phyloP scores from a whole-genome alignment of 2,113 vertebrate genomes.

The Psittacula cyanocephala region DNA sequence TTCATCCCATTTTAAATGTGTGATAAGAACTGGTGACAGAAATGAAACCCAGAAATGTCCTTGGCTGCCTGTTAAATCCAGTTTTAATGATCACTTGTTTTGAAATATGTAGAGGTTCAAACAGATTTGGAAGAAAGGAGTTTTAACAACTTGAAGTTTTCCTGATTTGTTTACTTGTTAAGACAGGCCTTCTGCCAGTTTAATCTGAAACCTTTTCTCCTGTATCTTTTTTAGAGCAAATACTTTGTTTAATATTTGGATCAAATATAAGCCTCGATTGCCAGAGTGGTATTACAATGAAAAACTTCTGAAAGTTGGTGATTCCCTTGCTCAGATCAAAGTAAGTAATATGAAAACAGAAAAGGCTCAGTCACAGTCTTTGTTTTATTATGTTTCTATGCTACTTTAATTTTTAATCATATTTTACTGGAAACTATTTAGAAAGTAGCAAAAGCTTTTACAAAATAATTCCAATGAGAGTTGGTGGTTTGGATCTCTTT shows the following conservation, averaged over 20 bases:
- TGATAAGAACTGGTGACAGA: not conserved
- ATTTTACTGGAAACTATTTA: slow-evolving; percentile 2
- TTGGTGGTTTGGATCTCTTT: not conserved
- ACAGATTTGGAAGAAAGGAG: not conserved
- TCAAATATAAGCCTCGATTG: slow-evolving; percentile 84
- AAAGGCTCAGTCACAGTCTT: not conserved
- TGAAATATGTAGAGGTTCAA: slow-evolving; percentile 6
- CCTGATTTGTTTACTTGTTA: slow-evolving; percentile 28
- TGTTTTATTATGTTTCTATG: not conserved
- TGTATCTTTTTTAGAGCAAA: slow-evolving; percentile 77
- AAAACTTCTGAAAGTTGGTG: slow-evolving; percentile 85
- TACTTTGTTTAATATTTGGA: slow-evolving; percentile 86
- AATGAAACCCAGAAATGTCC: slow-evolving; percentile 22
- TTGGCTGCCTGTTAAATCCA: not conserved
- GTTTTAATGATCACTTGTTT: slow-evolving; percentile 18
- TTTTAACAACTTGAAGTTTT: not conserved
- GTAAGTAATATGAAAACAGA: slow-evolving; percentile 70
- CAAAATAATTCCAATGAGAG: not conserved
- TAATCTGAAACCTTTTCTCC: slow-evolving; percentile 10
- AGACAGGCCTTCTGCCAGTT: slow-evolving; percentile 19
- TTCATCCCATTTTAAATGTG: not conserved
- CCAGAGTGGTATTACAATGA: slow-evolving; percentile 84
- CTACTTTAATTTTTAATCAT: slow-evolving; percentile 9
- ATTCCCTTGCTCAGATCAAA: slow-evolving; percentile 84
- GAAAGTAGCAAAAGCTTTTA: not conserved